A percentile compares a stretch with the other conserved stretches of the same genome.
Evolutionary conservation across 2,113 vertebrate species (phyloP).

Genomic region (Burhinus bistriatus): DNA sequence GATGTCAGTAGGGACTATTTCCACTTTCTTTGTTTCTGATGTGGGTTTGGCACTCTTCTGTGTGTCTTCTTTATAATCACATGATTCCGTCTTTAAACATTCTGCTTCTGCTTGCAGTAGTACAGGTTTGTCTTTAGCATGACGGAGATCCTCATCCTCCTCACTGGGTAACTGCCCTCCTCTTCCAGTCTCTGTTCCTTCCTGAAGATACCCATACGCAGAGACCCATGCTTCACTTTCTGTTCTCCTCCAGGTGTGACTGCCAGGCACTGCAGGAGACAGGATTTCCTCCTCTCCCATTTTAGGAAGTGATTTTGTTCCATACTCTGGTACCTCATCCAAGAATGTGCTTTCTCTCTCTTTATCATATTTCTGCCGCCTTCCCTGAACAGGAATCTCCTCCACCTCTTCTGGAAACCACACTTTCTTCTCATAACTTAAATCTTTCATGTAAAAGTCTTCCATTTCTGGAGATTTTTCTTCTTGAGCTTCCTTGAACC

Average conservation of each 20-base stretch:
- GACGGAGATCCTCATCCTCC: not conserved
- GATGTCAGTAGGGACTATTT: slow-evolving; percentile 27
- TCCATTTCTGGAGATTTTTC: slow-evolving; percentile 68
- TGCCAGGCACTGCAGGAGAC: not conserved
- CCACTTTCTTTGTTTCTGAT: slow-evolving; percentile 51
- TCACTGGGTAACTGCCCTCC: not conserved
- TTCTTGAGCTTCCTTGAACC: slow-evolving; percentile 6
- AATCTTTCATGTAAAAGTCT: slow-evolving; percentile 66
- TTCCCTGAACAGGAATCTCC: slow-evolving; percentile 63
- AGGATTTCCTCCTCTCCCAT: slow-evolving; percentile 15
- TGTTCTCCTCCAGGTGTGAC: not conserved
- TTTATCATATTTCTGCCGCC: slow-evolving; percentile 77
- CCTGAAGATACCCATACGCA: not conserved
- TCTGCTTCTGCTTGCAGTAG: slow-evolving; percentile 53
- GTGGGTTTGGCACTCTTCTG: slow-evolving; percentile 9
- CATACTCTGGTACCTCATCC: slow-evolving; percentile 80
- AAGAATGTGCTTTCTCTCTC: slow-evolving; percentile 91
- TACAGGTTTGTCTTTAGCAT: slow-evolving; percentile 40
- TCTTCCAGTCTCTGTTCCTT: not conserved
- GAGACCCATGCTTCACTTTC: slow-evolving; percentile 12
- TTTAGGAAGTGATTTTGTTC: slow-evolving; percentile 51
- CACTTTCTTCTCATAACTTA: slow-evolving; percentile 79
- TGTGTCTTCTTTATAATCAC: slow-evolving; percentile 27
- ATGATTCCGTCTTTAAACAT: slow-evolving; percentile 61
- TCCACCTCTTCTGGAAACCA: slow-evolving; percentile 79